phyloP scores from a whole-genome alignment of 92 coral and sea anemone genomes.

The Palythoa caribaeorum region DNA sequence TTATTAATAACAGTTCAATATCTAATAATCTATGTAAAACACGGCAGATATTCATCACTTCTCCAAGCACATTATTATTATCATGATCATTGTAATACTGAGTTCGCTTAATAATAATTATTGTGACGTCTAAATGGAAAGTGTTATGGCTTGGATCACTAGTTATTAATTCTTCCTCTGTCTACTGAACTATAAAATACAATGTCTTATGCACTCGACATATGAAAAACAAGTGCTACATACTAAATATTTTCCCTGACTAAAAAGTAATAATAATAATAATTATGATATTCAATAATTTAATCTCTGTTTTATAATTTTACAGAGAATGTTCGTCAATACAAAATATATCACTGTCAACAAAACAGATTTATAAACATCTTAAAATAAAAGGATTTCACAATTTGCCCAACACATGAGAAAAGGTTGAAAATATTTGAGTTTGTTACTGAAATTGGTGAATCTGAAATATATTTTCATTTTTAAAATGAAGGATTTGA shows the following conservation, averaged over 20 bases:
- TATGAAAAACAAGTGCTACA: no score
- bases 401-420: not conserved
- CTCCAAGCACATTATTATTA: not conserved
- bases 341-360: not conserved
- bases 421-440: not conserved
- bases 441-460: not conserved
- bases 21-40: no score
- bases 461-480: not conserved
- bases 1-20: no score
- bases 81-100: not conserved
- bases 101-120: not conserved
- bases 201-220: no score
- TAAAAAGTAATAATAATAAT: no score
- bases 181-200: no score
- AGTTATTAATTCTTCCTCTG: not conserved
- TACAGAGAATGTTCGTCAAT: not conserved
- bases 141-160: no score
- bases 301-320: not conserved
- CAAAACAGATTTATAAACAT: not conserved
- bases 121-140: not conserved
- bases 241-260: no score
- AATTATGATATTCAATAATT: not conserved
- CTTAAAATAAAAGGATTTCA: not conserved
- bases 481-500: no score
- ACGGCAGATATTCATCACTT: not conserved